Evolutionary conservation across 2,888 invertebrate species (phyloP), one percentile per base, ranked within the genome.

Genomic region (Torymus auratus): DNA sequence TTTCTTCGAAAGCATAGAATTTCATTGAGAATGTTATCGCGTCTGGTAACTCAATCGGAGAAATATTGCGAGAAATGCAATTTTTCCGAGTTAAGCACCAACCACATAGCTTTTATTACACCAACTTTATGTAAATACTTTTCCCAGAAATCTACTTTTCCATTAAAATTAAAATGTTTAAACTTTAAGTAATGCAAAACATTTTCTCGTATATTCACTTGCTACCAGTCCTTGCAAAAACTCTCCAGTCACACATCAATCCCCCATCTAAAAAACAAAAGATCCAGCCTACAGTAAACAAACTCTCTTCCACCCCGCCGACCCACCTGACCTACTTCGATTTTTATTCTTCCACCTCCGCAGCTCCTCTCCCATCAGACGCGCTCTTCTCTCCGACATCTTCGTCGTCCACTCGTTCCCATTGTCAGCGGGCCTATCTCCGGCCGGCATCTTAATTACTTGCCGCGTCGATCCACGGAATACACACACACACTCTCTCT

Each of bases 371-470:
- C 13, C 13, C 61, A 28, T 50, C 69, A 5, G 1, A 41, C 17
- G 7, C 70, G 5, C 41, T 1, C 7, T 13, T 7, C 2, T 67
- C 67, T n/a, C n/a, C 71, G 23, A 13, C 17, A n/a, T 28, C 5
- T 61, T 52, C 28, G 15, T 52, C 53, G 53, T 62, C 64, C 2
- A n/a, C 7, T 62, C 12, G 17, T 17, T 41, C 41, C 17, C 50
- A 58, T 71, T 60, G 65, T 78, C 55, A 10, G 4, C 52, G 3
- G n/a, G 23, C 12, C n/a, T 20, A 79, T 73, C 73, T 56, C 50
- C 15, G 12, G 28, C 15, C 28, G 73, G 50, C 56, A 79, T 73
- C 73, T 73, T 79, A 56, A 79, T 79, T 79, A 79, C 74, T 53
- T 56, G 53, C n/a, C 15, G 50, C 61, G 28, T 68, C 67, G 55